These are phyloP conservation scores for Pelochelys cantorii DNA, from an alignment of 2,797 vertebrate genomes.

Conservation along the genomic window DNA sequence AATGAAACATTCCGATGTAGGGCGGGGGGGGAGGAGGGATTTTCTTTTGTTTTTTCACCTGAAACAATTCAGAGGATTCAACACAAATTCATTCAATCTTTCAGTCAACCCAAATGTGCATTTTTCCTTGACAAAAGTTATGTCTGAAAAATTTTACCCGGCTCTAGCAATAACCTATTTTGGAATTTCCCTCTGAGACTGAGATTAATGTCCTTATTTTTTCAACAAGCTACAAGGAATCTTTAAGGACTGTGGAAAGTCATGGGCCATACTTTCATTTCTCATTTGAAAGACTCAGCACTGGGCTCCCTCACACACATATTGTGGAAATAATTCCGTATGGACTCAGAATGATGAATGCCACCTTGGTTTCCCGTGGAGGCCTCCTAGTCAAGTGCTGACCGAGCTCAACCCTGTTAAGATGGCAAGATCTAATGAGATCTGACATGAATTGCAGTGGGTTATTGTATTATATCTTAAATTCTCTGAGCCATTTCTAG, in stretches of 20 bases:
- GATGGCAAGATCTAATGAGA: not conserved
- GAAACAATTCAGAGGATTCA: not conserved
- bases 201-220: not conserved
- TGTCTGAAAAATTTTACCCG: not conserved
- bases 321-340: not conserved
- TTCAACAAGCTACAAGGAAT: not conserved
- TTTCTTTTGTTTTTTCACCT: not conserved
- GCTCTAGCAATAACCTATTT: not conserved
- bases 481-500: not conserved
- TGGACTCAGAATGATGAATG: not conserved
- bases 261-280: not conserved
- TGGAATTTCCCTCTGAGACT: not conserved
- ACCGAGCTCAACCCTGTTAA: not conserved
- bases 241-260: not conserved
- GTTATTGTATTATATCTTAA: accelerated
- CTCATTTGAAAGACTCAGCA: not conserved
- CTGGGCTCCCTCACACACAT: not conserved
- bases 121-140: not conserved
- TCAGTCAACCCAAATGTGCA: not conserved
- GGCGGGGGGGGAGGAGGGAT: too few species aligned
- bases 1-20: not conserved
- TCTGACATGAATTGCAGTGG: not conserved
- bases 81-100: not conserved
- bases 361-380: not conserved
- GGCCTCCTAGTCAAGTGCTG: not conserved